These are phyloP conservation scores for Diabrotica undecimpunctata DNA, from an alignment of 1,140 invertebrate genomes.

Conservation along the genomic window DNA sequence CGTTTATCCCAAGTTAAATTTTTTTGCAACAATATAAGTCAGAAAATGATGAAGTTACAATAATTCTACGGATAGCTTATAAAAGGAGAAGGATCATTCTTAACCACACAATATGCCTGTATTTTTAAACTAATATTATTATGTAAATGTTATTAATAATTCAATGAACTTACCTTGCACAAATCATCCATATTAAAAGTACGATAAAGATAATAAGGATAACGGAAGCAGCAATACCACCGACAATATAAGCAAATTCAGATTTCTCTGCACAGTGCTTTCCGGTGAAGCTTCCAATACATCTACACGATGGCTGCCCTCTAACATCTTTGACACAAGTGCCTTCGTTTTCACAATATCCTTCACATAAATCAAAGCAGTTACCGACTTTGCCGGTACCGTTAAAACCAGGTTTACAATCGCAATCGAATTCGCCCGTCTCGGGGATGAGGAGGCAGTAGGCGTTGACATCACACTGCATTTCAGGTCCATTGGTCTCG, in stretches of 20 bases:
- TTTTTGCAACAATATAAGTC: too few species aligned
- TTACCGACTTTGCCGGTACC: slow-evolving; percentile 67
- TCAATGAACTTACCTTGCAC: slow-evolving; percentile 64
- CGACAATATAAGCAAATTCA: slow-evolving; percentile 91
- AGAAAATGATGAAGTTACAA: too few species aligned
- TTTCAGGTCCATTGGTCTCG: slow-evolving; percentile 76
- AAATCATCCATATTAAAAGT: slow-evolving; percentile 95
- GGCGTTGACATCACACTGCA: slow-evolving; percentile 84
- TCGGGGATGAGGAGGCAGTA: slow-evolving; percentile 83
- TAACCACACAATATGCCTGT: too few species aligned
- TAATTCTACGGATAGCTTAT: too few species aligned
- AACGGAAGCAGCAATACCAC: slow-evolving; percentile 86
- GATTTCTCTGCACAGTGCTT: slow-evolving; percentile 85
- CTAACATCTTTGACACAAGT: slow-evolving; percentile 81
- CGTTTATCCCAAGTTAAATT: too few species aligned
- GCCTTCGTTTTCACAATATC: slow-evolving; percentile 89
- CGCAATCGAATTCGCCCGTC: slow-evolving; percentile 84
- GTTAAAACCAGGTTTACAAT: slow-evolving; percentile 92
- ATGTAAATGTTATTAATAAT: too few species aligned
- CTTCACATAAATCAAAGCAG: slow-evolving; percentile 82
- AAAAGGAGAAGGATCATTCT: too few species aligned
- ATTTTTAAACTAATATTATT: too few species aligned
- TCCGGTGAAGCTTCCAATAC: slow-evolving; percentile 89
- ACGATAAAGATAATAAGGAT: slow-evolving; percentile 89
- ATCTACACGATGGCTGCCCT: slow-evolving; percentile 81